Percentiles rank a stretch among this genome's conserved stretches.
phyloP scores from a whole-genome alignment of 2,113 vertebrate species.

The Grammomys surdaster region DNA sequence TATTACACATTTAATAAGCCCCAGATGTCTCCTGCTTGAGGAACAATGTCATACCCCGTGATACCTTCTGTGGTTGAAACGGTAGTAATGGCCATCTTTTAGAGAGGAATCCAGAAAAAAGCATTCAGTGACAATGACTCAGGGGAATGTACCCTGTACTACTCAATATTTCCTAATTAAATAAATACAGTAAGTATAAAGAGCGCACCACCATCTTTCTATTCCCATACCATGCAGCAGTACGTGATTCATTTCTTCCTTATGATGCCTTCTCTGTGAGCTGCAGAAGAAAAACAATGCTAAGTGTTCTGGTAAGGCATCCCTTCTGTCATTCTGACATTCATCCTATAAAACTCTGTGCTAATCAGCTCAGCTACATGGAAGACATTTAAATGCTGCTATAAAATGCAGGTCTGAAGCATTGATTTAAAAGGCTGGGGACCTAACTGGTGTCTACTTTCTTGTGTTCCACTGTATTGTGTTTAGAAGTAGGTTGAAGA shows the following conservation, averaged over 20 bases:
- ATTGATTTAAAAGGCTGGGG: neutral
- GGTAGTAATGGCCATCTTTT: neutral
- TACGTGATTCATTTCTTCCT: neutral
- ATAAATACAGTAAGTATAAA: neutral
- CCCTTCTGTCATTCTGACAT: neutral
- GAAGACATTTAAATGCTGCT: neutral
- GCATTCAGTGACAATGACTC: neutral
- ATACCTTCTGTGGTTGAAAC: neutral
- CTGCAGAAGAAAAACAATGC: neutral
- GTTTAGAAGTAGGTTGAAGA: slow-evolving; percentile 2
- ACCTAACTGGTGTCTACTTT: neutral
- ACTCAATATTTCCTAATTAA: slow-evolving; percentile 16
- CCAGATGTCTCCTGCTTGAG: neutral
- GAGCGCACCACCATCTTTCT: neutral
- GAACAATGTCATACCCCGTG: neutral
- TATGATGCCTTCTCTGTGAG: neutral
- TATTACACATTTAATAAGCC: neutral
- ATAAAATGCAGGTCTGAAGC: neutral
- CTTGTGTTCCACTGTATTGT: neutral
- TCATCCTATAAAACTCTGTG: neutral
- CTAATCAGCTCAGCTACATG: neutral
- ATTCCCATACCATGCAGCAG: neutral
- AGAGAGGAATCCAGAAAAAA: neutral
- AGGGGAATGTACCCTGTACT: neutral
- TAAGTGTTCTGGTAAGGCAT: neutral